Percentiles rank a stretch among this genome's conserved stretches.
Evolutionary conservation across 2,113 vertebrate genomes (phyloP).

Genomic region (Columba livia): DNA sequence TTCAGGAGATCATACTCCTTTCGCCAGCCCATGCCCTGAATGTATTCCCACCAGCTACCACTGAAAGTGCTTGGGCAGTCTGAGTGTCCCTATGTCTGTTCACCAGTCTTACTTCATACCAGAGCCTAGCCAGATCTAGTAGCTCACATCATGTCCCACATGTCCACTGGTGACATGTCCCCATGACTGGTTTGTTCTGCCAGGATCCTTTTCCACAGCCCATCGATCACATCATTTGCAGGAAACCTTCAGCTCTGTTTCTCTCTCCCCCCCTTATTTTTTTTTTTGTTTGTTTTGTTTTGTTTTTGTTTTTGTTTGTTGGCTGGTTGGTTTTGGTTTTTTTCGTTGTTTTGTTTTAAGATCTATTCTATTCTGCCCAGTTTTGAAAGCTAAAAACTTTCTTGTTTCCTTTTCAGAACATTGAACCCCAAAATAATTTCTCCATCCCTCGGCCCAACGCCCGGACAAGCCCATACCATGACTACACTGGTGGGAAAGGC

Average conservation of each 20-base stretch:
- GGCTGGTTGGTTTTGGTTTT: not conserved
- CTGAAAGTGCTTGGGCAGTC: not conserved
- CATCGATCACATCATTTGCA: not conserved
- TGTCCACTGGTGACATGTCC: not conserved
- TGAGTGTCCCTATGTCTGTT: not conserved
- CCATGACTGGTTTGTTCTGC: not conserved
- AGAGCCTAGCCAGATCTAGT: not conserved
- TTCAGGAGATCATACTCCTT: not conserved
- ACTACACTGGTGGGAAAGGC: slow-evolving; percentile 57
- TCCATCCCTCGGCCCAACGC: slow-evolving; percentile 70
- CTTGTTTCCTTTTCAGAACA: slow-evolving; percentile 55
- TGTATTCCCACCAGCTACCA: not conserved
- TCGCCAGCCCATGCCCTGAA: not conserved
- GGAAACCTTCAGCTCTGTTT: not conserved
- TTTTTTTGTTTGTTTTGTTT: not conserved
- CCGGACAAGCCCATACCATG: slow-evolving; percentile 55
- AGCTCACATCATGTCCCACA: not conserved
- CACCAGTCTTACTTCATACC: not conserved
- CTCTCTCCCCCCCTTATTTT: not conserved
- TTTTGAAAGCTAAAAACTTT: not conserved
- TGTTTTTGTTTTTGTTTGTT: not conserved
- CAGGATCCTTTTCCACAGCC: not conserved
- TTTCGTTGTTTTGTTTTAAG: not conserved
- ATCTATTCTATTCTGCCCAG: not conserved
- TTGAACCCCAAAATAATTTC: slow-evolving; percentile 50